Conservation (phyloP, 2,113 vertebrate genomes). For the Atractosteus spatula region DNA sequence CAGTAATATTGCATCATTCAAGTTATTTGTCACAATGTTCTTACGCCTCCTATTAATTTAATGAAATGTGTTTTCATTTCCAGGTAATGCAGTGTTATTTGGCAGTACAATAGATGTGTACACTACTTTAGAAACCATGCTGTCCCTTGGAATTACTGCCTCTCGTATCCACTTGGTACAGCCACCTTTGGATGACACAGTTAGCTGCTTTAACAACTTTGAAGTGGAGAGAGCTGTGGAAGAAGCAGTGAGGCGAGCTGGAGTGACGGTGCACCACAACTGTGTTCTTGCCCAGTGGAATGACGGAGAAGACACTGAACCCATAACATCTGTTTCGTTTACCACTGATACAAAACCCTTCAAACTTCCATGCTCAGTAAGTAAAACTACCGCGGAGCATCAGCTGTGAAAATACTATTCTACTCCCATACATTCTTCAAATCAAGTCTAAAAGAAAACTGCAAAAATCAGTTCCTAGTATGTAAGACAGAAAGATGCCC, state of each 20-base stretch:
- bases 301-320: slow-evolving; percentile 46
- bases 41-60: slow-evolving; percentile 43
- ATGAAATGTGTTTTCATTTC: slow-evolving; percentile 27
- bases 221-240: slow-evolving; percentile 49
- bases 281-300: slow-evolving; percentile 75
- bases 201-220: slow-evolving; percentile 58
- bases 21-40: slow-evolving; percentile 29
- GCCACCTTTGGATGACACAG: slow-evolving; percentile 35
- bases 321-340: slow-evolving; percentile 70
- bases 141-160: slow-evolving; percentile 70
- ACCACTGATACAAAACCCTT: slow-evolving; percentile 54
- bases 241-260: slow-evolving; percentile 40
- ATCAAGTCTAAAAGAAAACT: neutral
- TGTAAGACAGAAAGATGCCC: too few species aligned
- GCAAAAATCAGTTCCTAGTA: neutral
- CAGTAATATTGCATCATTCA: slow-evolving; percentile 17
- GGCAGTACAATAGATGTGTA: slow-evolving; percentile 79
- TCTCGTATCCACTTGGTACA: slow-evolving; percentile 72
- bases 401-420: neutral
- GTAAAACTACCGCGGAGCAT: slow-evolving; percentile 37
- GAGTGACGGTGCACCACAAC: slow-evolving; percentile 57
- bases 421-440: neutral
- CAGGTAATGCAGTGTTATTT: slow-evolving; percentile 82
- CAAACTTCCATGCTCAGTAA: slow-evolving; percentile 73
- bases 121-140: slow-evolving; percentile 67